Conservation (phyloP, 2,797 vertebrate species). For the Chelon auratus region DNA sequence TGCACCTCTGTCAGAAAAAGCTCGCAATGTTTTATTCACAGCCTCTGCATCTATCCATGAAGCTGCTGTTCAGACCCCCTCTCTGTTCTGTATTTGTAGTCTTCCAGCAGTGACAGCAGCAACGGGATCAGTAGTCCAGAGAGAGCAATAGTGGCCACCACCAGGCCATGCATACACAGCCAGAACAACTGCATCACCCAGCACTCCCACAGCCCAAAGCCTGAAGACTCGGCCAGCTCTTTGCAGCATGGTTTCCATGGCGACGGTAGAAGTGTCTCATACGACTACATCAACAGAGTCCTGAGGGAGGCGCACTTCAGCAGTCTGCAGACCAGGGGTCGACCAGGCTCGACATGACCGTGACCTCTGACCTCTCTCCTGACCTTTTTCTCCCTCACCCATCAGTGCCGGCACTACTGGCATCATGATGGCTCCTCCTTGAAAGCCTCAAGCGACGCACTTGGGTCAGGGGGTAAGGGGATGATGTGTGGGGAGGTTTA, state of each 20-base stretch:
- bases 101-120: slow-evolving; percentile 91
- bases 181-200: slow-evolving; percentile 75
- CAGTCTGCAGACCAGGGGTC: slow-evolving; percentile 93
- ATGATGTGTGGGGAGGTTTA: slow-evolving; percentile 70
- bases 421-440: slow-evolving; percentile 41
- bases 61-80: slow-evolving; percentile 6
- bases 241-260: slow-evolving; percentile 84
- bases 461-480: slow-evolving; percentile 47
- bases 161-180: slow-evolving; percentile 80
- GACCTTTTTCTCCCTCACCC: slow-evolving; percentile 46
- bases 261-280: slow-evolving; percentile 86
- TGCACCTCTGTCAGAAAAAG: slow-evolving; percentile 22
- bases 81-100: slow-evolving; percentile 70
- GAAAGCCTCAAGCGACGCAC: slow-evolving; percentile 52
- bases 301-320: slow-evolving; percentile 98
- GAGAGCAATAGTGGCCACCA: slow-evolving; percentile 79
- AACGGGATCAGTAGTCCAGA: slow-evolving; percentile 92
- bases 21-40: slow-evolving; percentile 48
- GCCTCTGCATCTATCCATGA: slow-evolving; percentile 15
- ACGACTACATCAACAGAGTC: slow-evolving; percentile 96
- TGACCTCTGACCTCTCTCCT: slow-evolving; percentile 47
- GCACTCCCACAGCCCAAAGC: slow-evolving; percentile 84
- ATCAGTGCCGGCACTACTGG: slow-evolving; percentile 48
- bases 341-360: slow-evolving; percentile 89
- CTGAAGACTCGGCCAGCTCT: slow-evolving; percentile 89